Conservation (phyloP, 2,888 invertebrate genomes). For the Drosophila pullipes region DNA sequence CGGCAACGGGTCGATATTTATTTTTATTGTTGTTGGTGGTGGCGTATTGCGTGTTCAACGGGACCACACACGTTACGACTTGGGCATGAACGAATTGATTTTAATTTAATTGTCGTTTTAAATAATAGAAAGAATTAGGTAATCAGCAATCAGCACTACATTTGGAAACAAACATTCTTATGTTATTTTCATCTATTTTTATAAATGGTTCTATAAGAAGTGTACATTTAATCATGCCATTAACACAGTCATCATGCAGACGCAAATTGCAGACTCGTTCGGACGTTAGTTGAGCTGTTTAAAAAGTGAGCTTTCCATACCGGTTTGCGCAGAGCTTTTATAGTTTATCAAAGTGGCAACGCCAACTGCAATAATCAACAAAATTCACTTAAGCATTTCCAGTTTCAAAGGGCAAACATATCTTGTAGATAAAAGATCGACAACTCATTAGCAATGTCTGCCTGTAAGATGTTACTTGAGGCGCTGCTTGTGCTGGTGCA, state of each 20-base stretch:
- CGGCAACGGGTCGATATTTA: constrained; percentile 57
- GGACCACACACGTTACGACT: constrained; percentile 23
- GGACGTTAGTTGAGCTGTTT: neutral
- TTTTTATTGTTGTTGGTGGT: constrained; percentile 40
- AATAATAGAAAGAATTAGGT: neutral
- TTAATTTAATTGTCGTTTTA: neutral
- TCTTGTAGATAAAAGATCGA: neutral
- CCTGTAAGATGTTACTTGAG: constrained; percentile 66
- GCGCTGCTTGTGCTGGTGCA: constrained; percentile 74
- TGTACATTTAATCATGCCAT: neutral
- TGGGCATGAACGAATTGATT: neutral
- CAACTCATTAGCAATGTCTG: constrained; percentile 56
- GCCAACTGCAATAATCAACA: neutral
- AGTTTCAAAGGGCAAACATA: constrained; percentile 31
- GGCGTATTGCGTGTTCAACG: constrained; percentile 8
- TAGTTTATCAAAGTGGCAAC: constrained; percentile 40
- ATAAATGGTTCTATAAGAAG: neutral
- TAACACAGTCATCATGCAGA: neutral
- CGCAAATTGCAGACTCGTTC: neutral
- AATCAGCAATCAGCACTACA: neutral
- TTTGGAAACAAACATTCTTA: neutral
- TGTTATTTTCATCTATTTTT: neutral
- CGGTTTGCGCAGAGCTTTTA: constrained; percentile 15
- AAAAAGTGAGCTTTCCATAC: constrained; percentile 6
- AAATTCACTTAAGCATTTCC: neutral